These are phyloP conservation scores for Lophura swinhoii DNA, from an alignment of 2,797 vertebrate genomes.

Conservation along the genomic window DNA sequence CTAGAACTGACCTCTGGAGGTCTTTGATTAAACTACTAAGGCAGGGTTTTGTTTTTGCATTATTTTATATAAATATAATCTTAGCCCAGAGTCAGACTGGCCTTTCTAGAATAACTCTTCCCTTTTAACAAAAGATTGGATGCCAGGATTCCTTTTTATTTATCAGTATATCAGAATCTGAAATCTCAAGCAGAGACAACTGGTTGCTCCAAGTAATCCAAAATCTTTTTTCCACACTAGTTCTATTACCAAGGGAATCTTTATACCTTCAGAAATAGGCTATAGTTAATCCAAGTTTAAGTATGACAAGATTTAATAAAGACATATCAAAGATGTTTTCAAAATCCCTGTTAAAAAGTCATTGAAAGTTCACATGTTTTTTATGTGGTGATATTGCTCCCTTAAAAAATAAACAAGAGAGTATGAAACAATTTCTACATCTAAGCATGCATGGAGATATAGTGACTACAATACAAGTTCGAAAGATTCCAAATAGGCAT, in stretches of 20 bases:
- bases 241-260: neutral
- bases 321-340: neutral
- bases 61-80: neutral
- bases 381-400: constrained; percentile 39
- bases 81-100: neutral
- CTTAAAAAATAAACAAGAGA: constrained; percentile 47
- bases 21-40: neutral
- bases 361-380: constrained; percentile 49
- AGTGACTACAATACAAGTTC: constrained; percentile 32
- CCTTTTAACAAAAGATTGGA: neutral
- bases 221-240: neutral
- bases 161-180: neutral
- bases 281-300: neutral
- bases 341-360: constrained; percentile 43
- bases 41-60: neutral
- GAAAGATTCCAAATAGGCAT: constrained; percentile 59
- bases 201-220: rapidly evolving
- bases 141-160: neutral
- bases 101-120: neutral
- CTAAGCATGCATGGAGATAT: constrained; percentile 48
- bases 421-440: constrained; percentile 30
- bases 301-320: neutral
- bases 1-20: neutral
- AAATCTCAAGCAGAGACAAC: neutral
- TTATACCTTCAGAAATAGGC: neutral